These are phyloP conservation scores for Pseudoips prasinana DNA, from an alignment of 2,888 invertebrate species.

Conservation along the genomic window DNA sequence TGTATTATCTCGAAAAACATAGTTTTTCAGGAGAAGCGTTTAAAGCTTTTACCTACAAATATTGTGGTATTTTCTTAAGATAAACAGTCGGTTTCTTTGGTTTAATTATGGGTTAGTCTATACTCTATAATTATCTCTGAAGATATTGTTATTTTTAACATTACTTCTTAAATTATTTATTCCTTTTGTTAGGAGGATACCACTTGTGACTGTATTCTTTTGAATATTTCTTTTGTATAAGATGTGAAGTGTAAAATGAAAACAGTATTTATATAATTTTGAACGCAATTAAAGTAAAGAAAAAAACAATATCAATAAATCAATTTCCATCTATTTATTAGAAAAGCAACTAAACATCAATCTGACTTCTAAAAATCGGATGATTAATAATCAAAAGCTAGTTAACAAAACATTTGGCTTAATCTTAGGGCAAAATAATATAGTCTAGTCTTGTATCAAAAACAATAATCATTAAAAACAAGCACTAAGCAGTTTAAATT, in stretches of 20 bases:
- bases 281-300: constrained; percentile 4
- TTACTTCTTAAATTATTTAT: constrained; percentile 16
- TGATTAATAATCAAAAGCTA: constrained; percentile 1
- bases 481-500: constrained; percentile 1
- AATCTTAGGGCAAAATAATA: too few relatives aligned
- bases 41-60: constrained; percentile 1
- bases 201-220: constrained; percentile 16
- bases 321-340: too few relatives aligned
- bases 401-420: too few relatives aligned
- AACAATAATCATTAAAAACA: constrained; percentile 4
- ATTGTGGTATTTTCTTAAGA: constrained; percentile 1
- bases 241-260: constrained; percentile 12
- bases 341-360: background rate
- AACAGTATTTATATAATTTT: constrained; percentile 12
- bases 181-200: too few relatives aligned
- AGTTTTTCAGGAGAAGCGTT: background rate
- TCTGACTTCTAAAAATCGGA: too few relatives aligned
- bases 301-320: too few relatives aligned
- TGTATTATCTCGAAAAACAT: background rate
- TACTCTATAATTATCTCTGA: constrained; percentile 15
- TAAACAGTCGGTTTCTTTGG: constrained; percentile 2
- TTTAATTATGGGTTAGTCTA: constrained; percentile 12
- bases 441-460: constrained; percentile 4
- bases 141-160: constrained; percentile 13
- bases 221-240: constrained; percentile 11